Evolutionary conservation across 1,140 invertebrate genomes (phyloP).

Genomic region (Penaeus chinensis): DNA sequence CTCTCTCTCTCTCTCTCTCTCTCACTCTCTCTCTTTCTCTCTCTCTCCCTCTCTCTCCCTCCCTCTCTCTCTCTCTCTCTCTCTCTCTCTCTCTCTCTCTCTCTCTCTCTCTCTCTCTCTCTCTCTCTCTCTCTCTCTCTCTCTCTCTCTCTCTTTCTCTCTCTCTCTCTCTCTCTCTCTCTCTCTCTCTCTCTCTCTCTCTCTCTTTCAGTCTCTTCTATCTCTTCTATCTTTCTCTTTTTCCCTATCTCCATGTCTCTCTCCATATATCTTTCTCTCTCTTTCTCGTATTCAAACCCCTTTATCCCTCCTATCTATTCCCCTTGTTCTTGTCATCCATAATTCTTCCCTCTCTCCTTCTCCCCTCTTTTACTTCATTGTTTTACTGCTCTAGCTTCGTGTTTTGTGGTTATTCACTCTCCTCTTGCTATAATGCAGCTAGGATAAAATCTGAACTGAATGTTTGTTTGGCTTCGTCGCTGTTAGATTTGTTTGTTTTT

Average conservation of each 20-base stretch:
- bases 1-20: conserved; percentile 14
- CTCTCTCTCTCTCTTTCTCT: conserved; percentile 12
- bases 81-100: not conserved
- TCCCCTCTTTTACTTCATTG: too few relatives aligned
- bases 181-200: conserved; percentile 8
- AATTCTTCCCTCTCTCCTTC: too few relatives aligned
- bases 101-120: not conserved
- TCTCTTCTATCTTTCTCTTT: not conserved
- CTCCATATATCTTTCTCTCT: too few relatives aligned
- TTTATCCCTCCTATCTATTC: too few relatives aligned
- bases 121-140: not conserved
- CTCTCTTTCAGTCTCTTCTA: conserved; percentile 30
- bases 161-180: conserved; percentile 10
- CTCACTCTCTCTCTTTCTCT: conserved; percentile 10
- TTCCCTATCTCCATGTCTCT: not conserved
- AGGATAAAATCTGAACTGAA: too few relatives aligned
- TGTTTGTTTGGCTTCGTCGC: too few relatives aligned
- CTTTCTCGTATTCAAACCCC: too few relatives aligned
- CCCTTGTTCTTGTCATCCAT: too few relatives aligned
- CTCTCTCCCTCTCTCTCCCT: conserved; percentile 10
- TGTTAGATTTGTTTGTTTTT: too few relatives aligned
- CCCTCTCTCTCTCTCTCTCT: conserved; percentile 27
- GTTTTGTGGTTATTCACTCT: too few relatives aligned
- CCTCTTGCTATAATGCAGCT: too few relatives aligned
- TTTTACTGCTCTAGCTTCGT: too few relatives aligned